Evolutionary conservation across 2,888 invertebrate species (phyloP), one percentile per base, ranked within the genome.

Genomic region (Cephus nigrinus): DNA sequence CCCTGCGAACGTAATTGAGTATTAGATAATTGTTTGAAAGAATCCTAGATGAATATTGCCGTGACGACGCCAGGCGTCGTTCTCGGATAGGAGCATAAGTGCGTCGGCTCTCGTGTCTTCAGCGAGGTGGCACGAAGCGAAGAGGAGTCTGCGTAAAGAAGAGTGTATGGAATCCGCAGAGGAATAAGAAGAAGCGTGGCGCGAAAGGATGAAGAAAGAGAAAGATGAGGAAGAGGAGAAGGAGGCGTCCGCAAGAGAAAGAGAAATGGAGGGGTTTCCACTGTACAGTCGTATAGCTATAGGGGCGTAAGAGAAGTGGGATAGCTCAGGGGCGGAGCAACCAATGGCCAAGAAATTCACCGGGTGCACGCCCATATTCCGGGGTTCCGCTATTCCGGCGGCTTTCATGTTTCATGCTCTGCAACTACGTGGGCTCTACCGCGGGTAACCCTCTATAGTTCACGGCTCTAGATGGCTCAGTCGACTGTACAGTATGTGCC

Each of bases 1-100:
- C 82, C 78, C 84, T 81, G 87, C 85, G 88, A 90, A 89, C 87
- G 87, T 87, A 90, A 91, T 91, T 89, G 90, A 90, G 89, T 89
- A 87, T 84, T 85, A 86, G 90, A 90, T 91, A 91, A 91, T 91
- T 91, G 91, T 91, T 91, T 91, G 88, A 89, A 91, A 90, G 90
- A 91, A 91, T 91, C 89, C 88, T 86, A 86, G 85, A 91, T 91
- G 89, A 84, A 90, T 89, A 91, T 91, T 88, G 86, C 91, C 89
- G 82, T 82, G 80, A 80, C 78, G 84, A 72, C 82, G 80, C 80
- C 80, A 73, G 81, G 78, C 80, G 79, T 31, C 69, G 69, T 15
- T 36, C 79, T 75, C 79, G 80, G 79, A 74, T 40, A 76, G 76
- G 36, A 36, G 36, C 12, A 4, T 4, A 36, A 36, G 36, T 36